Evolutionary conservation across 2,113 vertebrate genomes (phyloP), one percentile per base, ranked within the genome.

Genomic region (Tachysurus fulvidraco): DNA sequence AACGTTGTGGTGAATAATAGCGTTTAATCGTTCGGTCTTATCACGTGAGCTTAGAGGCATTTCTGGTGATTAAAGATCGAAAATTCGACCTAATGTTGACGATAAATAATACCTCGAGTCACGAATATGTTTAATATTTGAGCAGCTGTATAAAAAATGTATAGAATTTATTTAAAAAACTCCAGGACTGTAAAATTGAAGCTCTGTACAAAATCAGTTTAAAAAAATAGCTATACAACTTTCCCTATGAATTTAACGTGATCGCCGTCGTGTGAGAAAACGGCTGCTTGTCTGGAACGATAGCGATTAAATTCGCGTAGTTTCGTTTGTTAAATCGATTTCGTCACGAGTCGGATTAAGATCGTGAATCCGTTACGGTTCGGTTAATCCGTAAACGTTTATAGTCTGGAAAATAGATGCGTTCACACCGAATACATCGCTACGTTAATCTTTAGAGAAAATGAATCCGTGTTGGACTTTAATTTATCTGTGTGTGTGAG

Each of bases 381-480:
- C 13, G 11, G 25, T 13, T 28, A 12, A 36, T 17, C 17, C 17
- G 14, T 6, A 21, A 76, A 50, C 23, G 5, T 2, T 14, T 25
- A 73, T 7, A 50, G 73, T 76, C 73, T 76, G 41, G 73, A 52
- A 46, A 74, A 50, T 91, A 91, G 90, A 90, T 92, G 90, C 92
- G 92, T 87, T 87, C 84, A 77, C 84, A 80, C 88, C 69, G 86
- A 83, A 77, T 16, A 69, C 60, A 54, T 69, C 13, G 83, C 85
- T n/a, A 59, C 25, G 28, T 62, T 79, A 84, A 86, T 81, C 55
- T 25, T 60, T 52, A 60, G 44, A 16, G 21, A 52, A 52, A n/a
- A 52, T 16, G 52, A 77, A 77, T 52, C 44, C 23, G n/a, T n/a
- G n/a, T n/a, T n/a, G n/a, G n/a, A 50, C 19, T 46, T 50, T 23